Evolutionary conservation across 1,140 invertebrate genomes (phyloP), one percentile per base, ranked within the genome.

Genomic region (Aphaenogaster ashmeadi): DNA sequence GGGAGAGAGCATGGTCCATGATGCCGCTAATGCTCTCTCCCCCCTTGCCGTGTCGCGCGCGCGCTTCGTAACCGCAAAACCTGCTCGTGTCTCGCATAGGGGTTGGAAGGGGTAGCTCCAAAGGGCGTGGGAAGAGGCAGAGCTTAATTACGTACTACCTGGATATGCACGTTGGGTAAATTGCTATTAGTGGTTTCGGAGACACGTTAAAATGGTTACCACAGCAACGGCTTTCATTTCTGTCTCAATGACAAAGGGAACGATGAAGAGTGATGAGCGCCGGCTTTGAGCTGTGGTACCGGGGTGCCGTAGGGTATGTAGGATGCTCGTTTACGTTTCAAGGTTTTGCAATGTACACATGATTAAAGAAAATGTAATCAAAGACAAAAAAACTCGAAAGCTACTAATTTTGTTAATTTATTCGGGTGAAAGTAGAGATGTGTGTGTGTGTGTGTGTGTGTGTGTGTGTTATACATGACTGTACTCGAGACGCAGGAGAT

Each of bases 141-240:
- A 81, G 77, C 88, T 90, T 89, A 90, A 90, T 90, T 90, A 90
- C 88, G 77, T 88, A 86, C 84, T 90, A 83, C 64, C 84, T 87
- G 88, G 72, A 87, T 89, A 74, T 84, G 66, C 77, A 86, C 62
- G 60, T 54, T 41, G 66, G 66, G 47, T 84, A 90, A 89, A 90
- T 87, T 90, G 88, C 85, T 83, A 89, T 90, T 87, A 89, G 72
- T 86, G 85, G 88, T 89, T 87, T 50, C 56, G 58, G 85, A 67
- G 36, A 60, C 66, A 60, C 72, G 88, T 56, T 85, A 72, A 52
- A 88, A 86, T 89, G 60, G 80, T 89, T 67, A 84, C 80, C 80
- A 74, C 80, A 84, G 80, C 80, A 84, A 84, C 80, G 80, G 80
- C 80, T 84, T 84, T 84, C 80, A 60, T 84, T 84, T 84, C 80